A percentile compares a stretch with the other conserved stretches of the same genome.
Conservation (phyloP, 2,113 vertebrate species). For the Dromiciops gliroides region DNA sequence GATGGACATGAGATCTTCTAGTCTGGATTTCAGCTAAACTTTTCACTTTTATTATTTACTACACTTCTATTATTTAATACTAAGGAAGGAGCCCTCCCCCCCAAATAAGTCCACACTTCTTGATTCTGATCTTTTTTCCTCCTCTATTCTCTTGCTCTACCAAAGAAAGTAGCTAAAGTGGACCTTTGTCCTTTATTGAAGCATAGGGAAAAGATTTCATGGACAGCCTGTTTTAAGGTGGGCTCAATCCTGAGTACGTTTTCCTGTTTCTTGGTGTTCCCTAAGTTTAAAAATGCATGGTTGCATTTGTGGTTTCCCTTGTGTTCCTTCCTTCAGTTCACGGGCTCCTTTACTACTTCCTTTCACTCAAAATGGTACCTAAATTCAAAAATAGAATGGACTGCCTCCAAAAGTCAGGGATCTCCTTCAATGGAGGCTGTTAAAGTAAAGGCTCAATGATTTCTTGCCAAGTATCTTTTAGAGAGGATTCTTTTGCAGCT, state of each 20-base stretch:
- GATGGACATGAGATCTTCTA: neutral
- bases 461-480: neutral
- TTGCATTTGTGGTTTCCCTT: neutral
- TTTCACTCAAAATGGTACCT: neutral
- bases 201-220: neutral
- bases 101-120: neutral
- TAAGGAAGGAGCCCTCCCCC: neutral
- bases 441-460: neutral
- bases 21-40: neutral
- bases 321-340: neutral
- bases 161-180: neutral
- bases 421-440: neutral
- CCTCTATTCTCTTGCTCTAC: neutral
- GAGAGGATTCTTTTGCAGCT: neutral
- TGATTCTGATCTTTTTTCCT: neutral
- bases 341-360: neutral
- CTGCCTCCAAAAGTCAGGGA: neutral
- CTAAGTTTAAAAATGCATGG: neutral
- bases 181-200: neutral
- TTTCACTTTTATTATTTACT: neutral
- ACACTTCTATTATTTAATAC: neutral
- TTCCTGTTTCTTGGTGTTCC: neutral
- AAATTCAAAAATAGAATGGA: neutral
- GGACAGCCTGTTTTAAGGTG: neutral
- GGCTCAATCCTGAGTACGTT: neutral